These are phyloP conservation scores for Pseudococcus viburni DNA, from an alignment of 2,888 invertebrate genomes.

Conservation along the genomic window DNA sequence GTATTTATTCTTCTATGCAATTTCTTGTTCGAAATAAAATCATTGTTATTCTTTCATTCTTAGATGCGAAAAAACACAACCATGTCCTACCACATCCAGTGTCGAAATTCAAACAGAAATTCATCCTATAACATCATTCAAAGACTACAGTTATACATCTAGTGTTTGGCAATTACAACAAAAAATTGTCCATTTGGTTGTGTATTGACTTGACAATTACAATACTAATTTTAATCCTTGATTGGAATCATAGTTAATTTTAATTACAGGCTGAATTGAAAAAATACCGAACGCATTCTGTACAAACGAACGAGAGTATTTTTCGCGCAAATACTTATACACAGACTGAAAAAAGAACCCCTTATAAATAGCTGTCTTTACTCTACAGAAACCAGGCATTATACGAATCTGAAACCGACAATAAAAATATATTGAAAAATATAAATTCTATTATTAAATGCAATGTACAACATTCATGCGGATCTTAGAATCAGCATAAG, in stretches of 20 bases:
- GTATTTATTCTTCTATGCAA: too few species aligned
- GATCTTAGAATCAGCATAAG: too few species aligned
- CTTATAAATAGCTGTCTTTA: too few species aligned
- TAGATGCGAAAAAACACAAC: background rate
- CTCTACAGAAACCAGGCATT: too few species aligned
- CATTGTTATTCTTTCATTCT: too few species aligned
- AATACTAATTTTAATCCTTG: background rate
- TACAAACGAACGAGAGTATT: slow-evolving; percentile 46
- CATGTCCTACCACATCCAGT: background rate
- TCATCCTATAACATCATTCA: slow-evolving; percentile 7
- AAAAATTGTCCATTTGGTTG: background rate
- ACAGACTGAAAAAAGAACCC: slow-evolving; percentile 4
- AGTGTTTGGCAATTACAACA: slow-evolving; percentile 21
- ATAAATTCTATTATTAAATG: too few species aligned
- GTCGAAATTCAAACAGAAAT: slow-evolving; percentile 50
- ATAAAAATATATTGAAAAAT: too few species aligned
- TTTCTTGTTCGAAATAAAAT: too few species aligned
- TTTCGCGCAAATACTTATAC: slow-evolving; percentile 19
- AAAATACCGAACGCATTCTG: slow-evolving; percentile 47
- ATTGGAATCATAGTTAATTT: background rate
- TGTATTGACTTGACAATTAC: background rate
- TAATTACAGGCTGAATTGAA: slow-evolving; percentile 36
- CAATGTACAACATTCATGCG: too few species aligned
- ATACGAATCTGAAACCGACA: too few species aligned
- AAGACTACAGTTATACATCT: slow-evolving; percentile 12